Evolutionary conservation across 2,888 invertebrate genomes (phyloP), one percentile per base, ranked within the genome.

Genomic region (Trichopria drosophilae): DNA sequence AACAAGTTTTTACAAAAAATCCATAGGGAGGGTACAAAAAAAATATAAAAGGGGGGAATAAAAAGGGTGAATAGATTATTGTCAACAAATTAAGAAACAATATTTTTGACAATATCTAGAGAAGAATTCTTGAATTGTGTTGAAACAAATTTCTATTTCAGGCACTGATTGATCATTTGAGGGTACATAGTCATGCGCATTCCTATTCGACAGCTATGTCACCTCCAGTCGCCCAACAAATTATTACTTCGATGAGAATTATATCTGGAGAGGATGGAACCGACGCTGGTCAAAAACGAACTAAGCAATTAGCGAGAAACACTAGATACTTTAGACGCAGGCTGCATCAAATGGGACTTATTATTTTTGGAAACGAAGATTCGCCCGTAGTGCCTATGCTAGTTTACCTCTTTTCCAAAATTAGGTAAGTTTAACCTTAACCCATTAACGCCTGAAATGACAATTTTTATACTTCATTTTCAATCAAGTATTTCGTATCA

Each of bases 301-400:
- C 90, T 31, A 79, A 79, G 39, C 83, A 84, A 64, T 80, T 96
- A 56, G 85, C 86, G 2, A 82, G 86, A 59, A 96, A 96, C 78
- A 88, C 93, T 0, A 79, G 81, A 43, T 93, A 93, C 75, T 91
- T 93, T 71, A 81, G 92, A 48, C 80, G 82, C 57, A 81, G 85
- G 60, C 78, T 98, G 59, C 85, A 87, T 55, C 88, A 88, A 75
- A 87, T 93, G 77, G 95, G 97, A 58, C 91, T 95, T 62, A 90
- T 97, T 61, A 85, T 88, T 60, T 91, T 90, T 75, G 98, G 98
- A 6, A 90, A 94, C 77, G 86, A 86, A 69, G 92, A 94, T 76
- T 96, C 96, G 34, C 98, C 98, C 0, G 96, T 99, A 56, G 93
- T 99, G 68, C 98, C 98, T 12, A 83, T 99, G 81, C 79, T 99